A percentile compares a stretch with the other conserved stretches of the same genome.
These are phyloP conservation scores for Protobothrops flavoviridis DNA, from an alignment of 2,113 vertebrate species.

Conservation along the genomic window DNA sequence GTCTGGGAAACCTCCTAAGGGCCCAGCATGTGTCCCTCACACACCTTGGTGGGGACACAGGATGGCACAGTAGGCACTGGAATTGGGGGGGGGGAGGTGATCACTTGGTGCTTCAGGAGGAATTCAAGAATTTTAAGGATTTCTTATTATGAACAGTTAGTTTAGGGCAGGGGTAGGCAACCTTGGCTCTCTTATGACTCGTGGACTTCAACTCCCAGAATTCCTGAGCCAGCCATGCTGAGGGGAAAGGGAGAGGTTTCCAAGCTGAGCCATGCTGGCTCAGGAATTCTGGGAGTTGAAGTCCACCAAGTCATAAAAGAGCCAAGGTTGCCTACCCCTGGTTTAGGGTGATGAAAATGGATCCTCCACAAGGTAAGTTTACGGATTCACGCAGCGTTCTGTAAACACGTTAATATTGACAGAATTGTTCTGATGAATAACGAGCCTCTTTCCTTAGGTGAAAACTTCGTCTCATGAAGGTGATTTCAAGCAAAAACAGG, in stretches of 20 bases:
- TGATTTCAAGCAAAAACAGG: conserved; percentile 61
- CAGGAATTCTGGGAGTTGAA: too few relatives aligned
- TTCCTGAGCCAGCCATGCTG: too few relatives aligned
- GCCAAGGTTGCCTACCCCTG: too few relatives aligned
- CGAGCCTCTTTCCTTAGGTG: conserved; percentile 67
- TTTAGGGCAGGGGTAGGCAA: too few relatives aligned
- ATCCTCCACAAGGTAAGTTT: background rate
- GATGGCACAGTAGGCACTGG: background rate
- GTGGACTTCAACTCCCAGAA: too few relatives aligned
- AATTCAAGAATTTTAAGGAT: background rate
- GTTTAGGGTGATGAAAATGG: background rate
- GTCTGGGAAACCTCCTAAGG: background rate
- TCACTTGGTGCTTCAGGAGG: background rate
- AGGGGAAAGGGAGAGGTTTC: too few relatives aligned
- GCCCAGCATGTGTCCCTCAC: background rate
- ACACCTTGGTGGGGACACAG: background rate
- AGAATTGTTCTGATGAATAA: conserved; percentile 22
- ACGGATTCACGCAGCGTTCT: background rate
- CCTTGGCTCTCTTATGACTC: too few relatives aligned
- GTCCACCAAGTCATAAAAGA: too few relatives aligned
- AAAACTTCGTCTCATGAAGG: conserved; percentile 75
- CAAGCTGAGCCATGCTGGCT: too few relatives aligned
- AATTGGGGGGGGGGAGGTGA: background rate
- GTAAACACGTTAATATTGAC: background rate
- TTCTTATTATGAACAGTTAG: too few relatives aligned